A percentile compares a stretch with the other conserved stretches of the same genome.
phyloP scores from a whole-genome alignment of 1,140 invertebrate genomes.

The Eumaeus atala region DNA sequence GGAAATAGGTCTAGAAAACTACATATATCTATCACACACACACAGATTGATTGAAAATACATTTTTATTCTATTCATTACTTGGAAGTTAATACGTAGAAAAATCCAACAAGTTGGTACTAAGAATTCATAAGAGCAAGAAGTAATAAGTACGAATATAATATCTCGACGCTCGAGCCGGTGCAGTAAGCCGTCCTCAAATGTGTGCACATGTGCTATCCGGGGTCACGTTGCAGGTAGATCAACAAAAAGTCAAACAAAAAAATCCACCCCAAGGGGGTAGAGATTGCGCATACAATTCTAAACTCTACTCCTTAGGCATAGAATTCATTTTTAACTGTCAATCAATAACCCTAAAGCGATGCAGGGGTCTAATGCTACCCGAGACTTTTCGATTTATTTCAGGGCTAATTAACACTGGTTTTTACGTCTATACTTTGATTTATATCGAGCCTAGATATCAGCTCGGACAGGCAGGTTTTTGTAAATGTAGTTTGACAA shows the following conservation, averaged over 20 bases:
- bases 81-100: no score
- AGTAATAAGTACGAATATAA: neutral
- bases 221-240: slow-evolving; percentile 38
- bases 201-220: slow-evolving; percentile 25
- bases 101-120: no score
- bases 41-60: no score
- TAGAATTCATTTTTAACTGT: slow-evolving; percentile 19
- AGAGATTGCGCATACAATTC: slow-evolving; percentile 16
- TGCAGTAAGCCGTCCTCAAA: slow-evolving; percentile 2
- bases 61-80: no score
- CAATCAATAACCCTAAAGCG: slow-evolving; percentile 18
- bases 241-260: slow-evolving; percentile 43
- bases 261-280: slow-evolving; percentile 50
- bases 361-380: slow-evolving; percentile 60
- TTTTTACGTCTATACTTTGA: slow-evolving; percentile 1
- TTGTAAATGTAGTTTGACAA: no score
- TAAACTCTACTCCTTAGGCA: slow-evolving; percentile 20
- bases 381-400: slow-evolving; percentile 37
- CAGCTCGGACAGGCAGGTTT: neutral
- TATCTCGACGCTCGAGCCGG: neutral
- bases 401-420: slow-evolving; percentile 6
- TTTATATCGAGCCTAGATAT: neutral
- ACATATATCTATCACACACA: no score
- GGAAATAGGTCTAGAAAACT: no score
- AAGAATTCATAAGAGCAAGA: neutral